Evolutionary conservation across 2,888 invertebrate genomes (phyloP), one percentile per base, ranked within the genome.

Genomic region (Agrotis clavis): DNA sequence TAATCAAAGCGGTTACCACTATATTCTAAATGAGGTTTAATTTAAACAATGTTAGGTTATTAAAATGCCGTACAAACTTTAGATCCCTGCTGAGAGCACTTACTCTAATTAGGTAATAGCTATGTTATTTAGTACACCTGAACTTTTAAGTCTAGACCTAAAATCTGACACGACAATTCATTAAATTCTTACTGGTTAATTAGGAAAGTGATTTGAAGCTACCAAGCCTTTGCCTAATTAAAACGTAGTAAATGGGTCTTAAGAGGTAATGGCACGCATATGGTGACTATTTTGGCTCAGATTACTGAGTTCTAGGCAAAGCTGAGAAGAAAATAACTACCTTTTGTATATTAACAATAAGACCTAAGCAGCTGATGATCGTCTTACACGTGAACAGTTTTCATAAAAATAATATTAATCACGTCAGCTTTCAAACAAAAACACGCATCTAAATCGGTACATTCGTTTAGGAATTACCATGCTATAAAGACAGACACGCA

Each of bases 1-100:
- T 48, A 78, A 69, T 60, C 19, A 56, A 64, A 78, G 47, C 35
- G 18, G 18, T 11, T 45, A 64, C 56, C 67, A 50, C 54, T 45
- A 25, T 60, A 60, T 25, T 25, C 1, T 21, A 67, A 51, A 61
- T n/a, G 56, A 63, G 13, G 21, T 47, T 68, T 60, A 61, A 64
- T 71, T 62, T 18, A 56, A 74, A 60, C 60, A 64, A 69, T 69
- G 61, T 62, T 19, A 51, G 47, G 66, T 79, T 72, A 75, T 86
- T 81, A 76, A 73, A 75, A 84, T 84, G 76, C 67, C 65, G 25
- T 50, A 41, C 60, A 21, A 79, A 13, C 21, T 67, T 60, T 7
- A 54, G 30, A 21, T 51, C 68, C 35, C 59, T 62, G 48, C 41
- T 62, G 64, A 51, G 50, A 59, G 57, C 67, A 76, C 72, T 74